A percentile compares a stretch with the other conserved stretches of the same genome.
phyloP scores from a whole-genome alignment of 2,113 vertebrate species.

The Trichomycterus rosablanca region DNA sequence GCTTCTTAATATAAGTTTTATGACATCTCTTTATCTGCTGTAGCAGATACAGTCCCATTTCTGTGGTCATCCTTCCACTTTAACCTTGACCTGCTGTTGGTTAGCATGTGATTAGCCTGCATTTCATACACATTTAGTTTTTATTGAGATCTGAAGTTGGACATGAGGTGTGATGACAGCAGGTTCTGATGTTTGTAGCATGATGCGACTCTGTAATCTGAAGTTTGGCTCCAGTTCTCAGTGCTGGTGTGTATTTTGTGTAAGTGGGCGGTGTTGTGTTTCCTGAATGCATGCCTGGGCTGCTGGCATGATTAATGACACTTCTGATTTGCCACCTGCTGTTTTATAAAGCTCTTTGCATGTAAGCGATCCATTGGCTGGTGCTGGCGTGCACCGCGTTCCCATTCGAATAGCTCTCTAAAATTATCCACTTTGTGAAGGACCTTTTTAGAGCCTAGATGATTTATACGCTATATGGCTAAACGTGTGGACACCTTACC shows the following conservation, averaged over 20 bases:
- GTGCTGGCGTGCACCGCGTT: constrained; percentile 60
- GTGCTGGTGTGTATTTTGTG: no score
- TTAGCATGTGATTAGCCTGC: no score
- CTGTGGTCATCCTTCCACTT: no score
- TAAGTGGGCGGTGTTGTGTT: no score
- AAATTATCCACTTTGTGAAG: constrained; percentile 74
- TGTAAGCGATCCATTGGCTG: constrained; percentile 75
- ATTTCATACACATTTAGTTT: not conserved
- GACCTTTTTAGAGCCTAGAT: no score
- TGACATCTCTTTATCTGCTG: no score
- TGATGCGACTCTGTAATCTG: not conserved
- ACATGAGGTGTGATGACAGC: not conserved
- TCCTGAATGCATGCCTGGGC: no score
- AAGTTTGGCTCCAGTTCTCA: not conserved
- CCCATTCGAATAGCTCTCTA: constrained; percentile 71
- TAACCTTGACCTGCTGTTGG: no score
- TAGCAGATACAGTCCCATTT: no score
- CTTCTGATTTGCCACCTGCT: constrained; percentile 78
- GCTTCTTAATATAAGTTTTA: no score
- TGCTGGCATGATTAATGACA: constrained; percentile 62
- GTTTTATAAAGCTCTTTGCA: constrained; percentile 67
- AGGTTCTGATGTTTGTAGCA: not conserved
- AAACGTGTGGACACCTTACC: no score
- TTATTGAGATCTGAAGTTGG: not conserved
- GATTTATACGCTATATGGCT: no score